Base-by-base conservation (phyloP, 2,113 vertebrate genomes). In the Fukomys damarensis region DNA sequence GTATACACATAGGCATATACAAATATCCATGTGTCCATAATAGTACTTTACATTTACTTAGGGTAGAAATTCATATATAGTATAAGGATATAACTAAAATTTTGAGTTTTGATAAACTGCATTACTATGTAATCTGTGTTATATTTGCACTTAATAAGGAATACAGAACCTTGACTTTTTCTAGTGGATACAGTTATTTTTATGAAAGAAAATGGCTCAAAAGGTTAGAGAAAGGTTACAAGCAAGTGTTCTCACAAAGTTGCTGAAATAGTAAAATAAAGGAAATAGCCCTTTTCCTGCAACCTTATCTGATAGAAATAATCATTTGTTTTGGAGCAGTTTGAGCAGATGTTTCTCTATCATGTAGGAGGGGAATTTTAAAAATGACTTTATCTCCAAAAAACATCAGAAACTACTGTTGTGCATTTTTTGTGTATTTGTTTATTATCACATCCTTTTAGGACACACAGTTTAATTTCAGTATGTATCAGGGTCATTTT, bases 201-300 rank as follows among this genome's bases (percentile, higher is more conserved):
- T 85, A 82, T 89, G 63, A 65, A 85, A 97, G 58, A 91, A 97
- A 96, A 72, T 94, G 24, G 4, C 41, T 81, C 85, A 30, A 41
- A 90, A 96, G 32, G 14, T 92, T 90, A 96, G 65, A 72, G n/a
- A 94, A 97, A 59, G 11, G 38, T 87, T 95, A 70, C 52, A 88
- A 95, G 46, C 70, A 93, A 84, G 38, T 82, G 14, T 81, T 94
- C 86, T 95, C 76, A 96, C 65, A 81, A 43, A 85, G 52, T 49
- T 96, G 58, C 63, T 94, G 26, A 93, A 93, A 95, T 68, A 74
- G 35, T 19, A 94, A 95, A 96, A 83, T 86, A 89, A 90, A 94
- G 49, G 88, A 90, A 95, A 82, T 85, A 59, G 43, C 38, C 92
- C 46, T 81, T 96, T 94, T 94, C 72, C 54, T 96, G 77, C 56